Evolutionary conservation across 2,797 vertebrate genomes (phyloP).

Genomic region (Cryptoprocta ferox): DNA sequence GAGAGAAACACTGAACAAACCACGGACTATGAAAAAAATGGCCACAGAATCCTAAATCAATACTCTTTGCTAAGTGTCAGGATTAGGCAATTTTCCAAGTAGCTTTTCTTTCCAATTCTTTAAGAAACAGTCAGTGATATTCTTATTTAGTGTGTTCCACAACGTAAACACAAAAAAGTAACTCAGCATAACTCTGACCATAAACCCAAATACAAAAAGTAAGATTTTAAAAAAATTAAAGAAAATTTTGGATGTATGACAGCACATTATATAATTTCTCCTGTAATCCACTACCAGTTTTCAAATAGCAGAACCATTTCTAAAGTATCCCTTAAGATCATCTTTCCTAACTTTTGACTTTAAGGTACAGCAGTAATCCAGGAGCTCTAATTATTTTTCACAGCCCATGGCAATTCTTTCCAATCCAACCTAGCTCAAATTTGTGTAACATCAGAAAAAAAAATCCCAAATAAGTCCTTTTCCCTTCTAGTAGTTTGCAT

Average conservation of each 20-base stretch:
- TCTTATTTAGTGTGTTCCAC: not conserved
- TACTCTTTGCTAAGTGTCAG: not conserved
- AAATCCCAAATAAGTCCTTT: not conserved
- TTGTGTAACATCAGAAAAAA: constrained; percentile 6
- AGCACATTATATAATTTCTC: not conserved
- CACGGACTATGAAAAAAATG: not conserved
- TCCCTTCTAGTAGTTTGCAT: not conserved
- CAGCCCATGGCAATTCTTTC: not conserved
- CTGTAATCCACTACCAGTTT: not conserved
- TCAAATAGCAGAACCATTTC: not conserved
- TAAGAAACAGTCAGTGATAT: not conserved
- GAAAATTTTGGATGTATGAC: not conserved
- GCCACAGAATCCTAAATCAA: not conserved
- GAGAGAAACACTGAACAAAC: not conserved
- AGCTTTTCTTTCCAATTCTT: not conserved
- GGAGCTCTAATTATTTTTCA: not conserved
- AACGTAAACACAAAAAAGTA: not conserved
- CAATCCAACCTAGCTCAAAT: not conserved
- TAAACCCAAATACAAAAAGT: not conserved
- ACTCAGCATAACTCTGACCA: not conserved
- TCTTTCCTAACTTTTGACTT: not conserved
- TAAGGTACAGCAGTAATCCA: not conserved
- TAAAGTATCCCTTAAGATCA: not conserved
- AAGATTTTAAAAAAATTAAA: not conserved
- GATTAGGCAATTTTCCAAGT: not conserved